These are phyloP conservation scores for Drosophila bocki DNA, from an alignment of 1,140 invertebrate species.

Conservation along the genomic window DNA sequence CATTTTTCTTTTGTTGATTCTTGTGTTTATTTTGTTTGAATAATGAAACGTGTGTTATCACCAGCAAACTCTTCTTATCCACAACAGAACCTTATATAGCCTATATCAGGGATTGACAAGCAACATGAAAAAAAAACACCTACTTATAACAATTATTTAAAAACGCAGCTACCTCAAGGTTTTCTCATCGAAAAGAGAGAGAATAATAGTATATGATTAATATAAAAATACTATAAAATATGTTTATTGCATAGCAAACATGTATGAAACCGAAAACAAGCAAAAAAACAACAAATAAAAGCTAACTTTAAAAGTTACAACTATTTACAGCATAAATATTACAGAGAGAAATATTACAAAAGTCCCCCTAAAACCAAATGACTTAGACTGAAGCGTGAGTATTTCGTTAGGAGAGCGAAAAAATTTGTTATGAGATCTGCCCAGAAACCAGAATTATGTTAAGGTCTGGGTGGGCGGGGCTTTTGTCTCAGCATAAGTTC, in stretches of 20 bases:
- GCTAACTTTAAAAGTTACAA: conserved; percentile 73
- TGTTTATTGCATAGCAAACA: conserved; percentile 78
- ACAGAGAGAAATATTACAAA: conserved; percentile 6
- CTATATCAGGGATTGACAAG: conserved; percentile 65
- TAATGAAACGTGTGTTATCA: conserved; percentile 18
- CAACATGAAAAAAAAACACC: neutral
- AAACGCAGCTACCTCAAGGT: conserved; percentile 66
- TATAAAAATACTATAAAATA: conserved; percentile 55
- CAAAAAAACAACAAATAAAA: conserved; percentile 55
- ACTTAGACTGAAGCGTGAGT: conserved; percentile 70
- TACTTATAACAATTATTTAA: conserved; percentile 34
- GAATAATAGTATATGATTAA: conserved; percentile 44
- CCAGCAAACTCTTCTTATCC: conserved; percentile 33
- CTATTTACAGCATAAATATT: conserved; percentile 48
- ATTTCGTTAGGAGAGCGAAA: conserved; percentile 28
- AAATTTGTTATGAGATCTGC: conserved; percentile 39
- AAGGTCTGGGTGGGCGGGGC: conserved; percentile 34
- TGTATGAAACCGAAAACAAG: conserved; percentile 44
- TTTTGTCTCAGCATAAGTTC: conserved; percentile 31
- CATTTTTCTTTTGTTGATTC: conserved; percentile 38
- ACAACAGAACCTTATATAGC: conserved; percentile 26
- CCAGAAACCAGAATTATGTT: conserved; percentile 29
- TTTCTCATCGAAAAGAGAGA: conserved; percentile 43
- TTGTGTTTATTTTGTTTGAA: conserved; percentile 22
- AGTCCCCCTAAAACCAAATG: conserved; percentile 33